phyloP scores from a whole-genome alignment of 2,888 invertebrate genomes.

The Troides oblongomaculatus region DNA sequence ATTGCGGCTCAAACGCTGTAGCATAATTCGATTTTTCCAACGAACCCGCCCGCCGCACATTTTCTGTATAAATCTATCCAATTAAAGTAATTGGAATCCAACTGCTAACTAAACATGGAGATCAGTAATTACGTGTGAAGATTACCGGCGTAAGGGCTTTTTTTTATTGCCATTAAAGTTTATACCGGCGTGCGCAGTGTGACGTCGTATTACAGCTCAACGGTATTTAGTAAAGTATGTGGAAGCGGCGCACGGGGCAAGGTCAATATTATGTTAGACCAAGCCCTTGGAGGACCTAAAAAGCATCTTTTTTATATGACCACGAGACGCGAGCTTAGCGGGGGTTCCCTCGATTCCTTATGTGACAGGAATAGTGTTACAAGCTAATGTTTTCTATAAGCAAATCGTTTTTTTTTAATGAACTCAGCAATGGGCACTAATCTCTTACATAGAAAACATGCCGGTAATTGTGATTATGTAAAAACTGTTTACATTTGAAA shows the following conservation, averaged over 20 bases:
- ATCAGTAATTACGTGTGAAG: constrained; percentile 30
- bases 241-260: constrained; percentile 16
- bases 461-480: too few relatives aligned
- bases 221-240: constrained; percentile 26
- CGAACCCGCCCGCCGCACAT: constrained; percentile 1
- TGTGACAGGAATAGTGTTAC: background rate
- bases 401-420: too few relatives aligned
- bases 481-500: too few relatives aligned
- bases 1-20: constrained; percentile 13
- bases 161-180: constrained; percentile 27
- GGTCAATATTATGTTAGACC: constrained; percentile 24
- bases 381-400: too few relatives aligned
- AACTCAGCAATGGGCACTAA: too few relatives aligned
- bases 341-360: constrained; percentile 19
- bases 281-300: constrained; percentile 12
- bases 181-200: constrained; percentile 28
- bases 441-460: too few relatives aligned
- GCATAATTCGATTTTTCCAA: constrained; percentile 19
- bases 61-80: constrained; percentile 26
- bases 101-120: constrained; percentile 29
- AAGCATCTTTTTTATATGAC: constrained; percentile 5
- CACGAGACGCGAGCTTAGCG: constrained; percentile 14
- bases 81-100: constrained; percentile 30
- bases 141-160: constrained; percentile 22
- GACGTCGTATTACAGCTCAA: constrained; percentile 22